These are phyloP conservation scores for Phymanthus crucifer DNA, from an alignment of 92 coral and sea anemone genomes.

Conservation along the genomic window DNA sequence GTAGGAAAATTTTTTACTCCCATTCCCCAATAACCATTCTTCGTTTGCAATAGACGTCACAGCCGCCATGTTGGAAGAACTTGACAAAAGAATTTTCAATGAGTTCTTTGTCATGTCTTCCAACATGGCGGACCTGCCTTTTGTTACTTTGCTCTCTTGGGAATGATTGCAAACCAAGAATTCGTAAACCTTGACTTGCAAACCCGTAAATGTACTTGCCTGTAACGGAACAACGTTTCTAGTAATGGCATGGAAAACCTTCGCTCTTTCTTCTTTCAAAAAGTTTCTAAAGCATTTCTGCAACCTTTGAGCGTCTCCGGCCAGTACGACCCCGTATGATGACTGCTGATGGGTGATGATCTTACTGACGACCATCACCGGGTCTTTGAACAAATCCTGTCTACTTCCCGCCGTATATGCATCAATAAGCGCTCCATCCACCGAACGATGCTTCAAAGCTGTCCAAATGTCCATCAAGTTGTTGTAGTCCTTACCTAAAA, in stretches of 20 bases:
- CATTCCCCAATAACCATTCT: too few species aligned
- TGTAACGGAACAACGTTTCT: constrained; percentile 59
- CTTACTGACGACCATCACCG: constrained; percentile 52
- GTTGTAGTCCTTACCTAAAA: constrained; percentile 54
- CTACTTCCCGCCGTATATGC: constrained; percentile 76
- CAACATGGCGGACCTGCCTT: too few species aligned
- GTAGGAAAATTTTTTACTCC: too few species aligned
- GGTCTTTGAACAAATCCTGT: constrained; percentile 68
- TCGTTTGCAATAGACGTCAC: too few species aligned
- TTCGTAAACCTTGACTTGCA: too few species aligned
- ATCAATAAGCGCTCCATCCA: constrained; percentile 83
- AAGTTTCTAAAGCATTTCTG: constrained; percentile 70
- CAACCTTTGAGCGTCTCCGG: constrained; percentile 77
- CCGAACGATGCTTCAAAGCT: constrained; percentile 62
- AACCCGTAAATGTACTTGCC: too few species aligned
- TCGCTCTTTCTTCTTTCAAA: constrained; percentile 70
- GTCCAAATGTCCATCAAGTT: constrained; percentile 64
- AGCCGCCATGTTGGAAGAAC: too few species aligned
- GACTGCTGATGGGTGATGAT: constrained; percentile 56
- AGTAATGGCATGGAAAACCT: constrained; percentile 65
- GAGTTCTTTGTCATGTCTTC: too few species aligned
- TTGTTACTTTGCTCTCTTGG: too few species aligned
- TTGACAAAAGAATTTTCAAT: too few species aligned
- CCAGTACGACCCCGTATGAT: constrained; percentile 84
- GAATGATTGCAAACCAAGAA: too few species aligned